These are phyloP conservation scores for Leucophenga maculata DNA, from an alignment of 2,888 invertebrate genomes.

Conservation along the genomic window DNA sequence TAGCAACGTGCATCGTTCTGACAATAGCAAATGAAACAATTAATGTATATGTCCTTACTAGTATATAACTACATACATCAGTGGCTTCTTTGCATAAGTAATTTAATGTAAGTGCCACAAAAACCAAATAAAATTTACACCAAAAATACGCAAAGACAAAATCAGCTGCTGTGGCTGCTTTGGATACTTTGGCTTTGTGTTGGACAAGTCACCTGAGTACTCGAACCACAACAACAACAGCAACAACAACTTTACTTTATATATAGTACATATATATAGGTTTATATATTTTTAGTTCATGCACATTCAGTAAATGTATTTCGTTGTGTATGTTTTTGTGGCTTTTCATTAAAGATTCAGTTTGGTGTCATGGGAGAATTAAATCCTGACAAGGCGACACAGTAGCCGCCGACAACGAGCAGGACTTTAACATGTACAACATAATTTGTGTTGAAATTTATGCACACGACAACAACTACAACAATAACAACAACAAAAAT, in stretches of 20 bases:
- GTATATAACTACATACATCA: conserved; percentile 36
- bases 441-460: conserved; percentile 59
- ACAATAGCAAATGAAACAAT: conserved; percentile 43
- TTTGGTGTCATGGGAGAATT: conserved; percentile 63
- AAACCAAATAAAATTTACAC: conserved; percentile 53
- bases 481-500: no score
- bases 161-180: background rate
- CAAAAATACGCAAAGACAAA: conserved; percentile 27
- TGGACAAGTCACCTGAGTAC: conserved; percentile 23
- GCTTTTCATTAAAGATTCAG: conserved; percentile 65
- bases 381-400: conserved; percentile 56
- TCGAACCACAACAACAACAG: conserved; percentile 39
- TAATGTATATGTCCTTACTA: conserved; percentile 42
- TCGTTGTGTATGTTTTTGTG: conserved; percentile 34
- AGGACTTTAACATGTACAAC: conserved; percentile 48
- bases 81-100: conserved; percentile 58
- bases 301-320: no score
- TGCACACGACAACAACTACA: conserved; percentile 33
- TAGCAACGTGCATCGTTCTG: conserved; percentile 19
- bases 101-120: conserved; percentile 61
- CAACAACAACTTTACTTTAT: conserved; percentile 38
- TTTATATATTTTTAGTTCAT: no score
- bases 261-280: no score
- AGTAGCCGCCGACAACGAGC: conserved; percentile 3
- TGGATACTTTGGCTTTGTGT: no score